phyloP scores from a whole-genome alignment of 2,888 invertebrate species.

The Oegoconia quadripuncta region DNA sequence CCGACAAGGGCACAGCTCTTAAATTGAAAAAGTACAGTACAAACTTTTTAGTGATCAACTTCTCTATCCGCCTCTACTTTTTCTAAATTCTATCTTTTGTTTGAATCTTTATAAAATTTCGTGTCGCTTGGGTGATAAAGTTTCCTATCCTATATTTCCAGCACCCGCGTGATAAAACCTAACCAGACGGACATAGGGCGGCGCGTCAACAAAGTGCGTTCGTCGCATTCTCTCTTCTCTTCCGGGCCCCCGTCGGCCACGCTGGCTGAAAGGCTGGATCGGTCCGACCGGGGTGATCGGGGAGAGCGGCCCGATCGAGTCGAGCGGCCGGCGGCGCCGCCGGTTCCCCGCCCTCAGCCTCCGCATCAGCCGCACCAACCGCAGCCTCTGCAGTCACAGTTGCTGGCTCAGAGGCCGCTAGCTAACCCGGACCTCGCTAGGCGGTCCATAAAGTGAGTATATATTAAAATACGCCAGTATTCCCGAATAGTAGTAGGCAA shows the following conservation, averaged over 20 bases:
- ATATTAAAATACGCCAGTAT: too few species aligned
- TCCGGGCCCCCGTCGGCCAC: slow-evolving; percentile 46
- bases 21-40: too few species aligned
- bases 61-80: too few species aligned
- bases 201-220: slow-evolving; percentile 89
- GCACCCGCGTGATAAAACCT: slow-evolving; percentile 95
- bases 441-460: slow-evolving; percentile 85
- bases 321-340: slow-evolving; percentile 31
- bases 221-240: slow-evolving; percentile 59
- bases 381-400: slow-evolving; percentile 44
- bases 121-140: too few species aligned
- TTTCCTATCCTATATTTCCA: too few species aligned
- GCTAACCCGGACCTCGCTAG: slow-evolving; percentile 84
- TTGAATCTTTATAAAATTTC: too few species aligned
- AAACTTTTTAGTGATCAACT: too few species aligned
- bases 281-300: slow-evolving; percentile 46
- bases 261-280: slow-evolving; percentile 35
- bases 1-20: too few species aligned
- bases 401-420: slow-evolving; percentile 66
- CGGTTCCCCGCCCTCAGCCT: slow-evolving; percentile 21
- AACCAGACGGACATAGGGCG: slow-evolving; percentile 94
- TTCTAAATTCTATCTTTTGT: too few species aligned
- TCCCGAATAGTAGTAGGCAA: too few species aligned
- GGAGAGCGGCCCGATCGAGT: slow-evolving; percentile 46
- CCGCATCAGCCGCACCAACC: slow-evolving; percentile 30